Percentiles rank a stretch among this genome's conserved stretches.
phyloP scores from a whole-genome alignment of 2,888 invertebrate genomes.

The Cosmia trapezina region DNA sequence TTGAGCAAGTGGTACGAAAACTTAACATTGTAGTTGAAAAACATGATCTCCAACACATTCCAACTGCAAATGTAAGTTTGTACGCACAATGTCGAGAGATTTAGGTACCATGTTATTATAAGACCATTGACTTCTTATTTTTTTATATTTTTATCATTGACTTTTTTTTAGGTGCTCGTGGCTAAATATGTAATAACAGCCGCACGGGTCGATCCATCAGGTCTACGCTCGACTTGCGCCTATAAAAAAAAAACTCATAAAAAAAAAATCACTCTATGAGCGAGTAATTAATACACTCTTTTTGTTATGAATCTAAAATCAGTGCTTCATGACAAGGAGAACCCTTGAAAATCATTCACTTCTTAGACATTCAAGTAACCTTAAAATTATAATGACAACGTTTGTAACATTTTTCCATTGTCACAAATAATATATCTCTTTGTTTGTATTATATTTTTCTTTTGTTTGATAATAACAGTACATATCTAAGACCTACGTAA shows the following conservation, averaged over 20 bases:
- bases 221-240: too few species aligned
- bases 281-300: neutral
- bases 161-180: too few species aligned
- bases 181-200: too few species aligned
- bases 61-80: neutral
- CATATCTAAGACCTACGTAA: neutral
- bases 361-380: constrained; percentile 7
- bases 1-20: too few species aligned
- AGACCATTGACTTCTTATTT: too few species aligned
- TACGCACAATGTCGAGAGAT: too few species aligned
- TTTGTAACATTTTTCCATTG: neutral
- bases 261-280: too few species aligned
- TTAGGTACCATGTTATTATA: too few species aligned
- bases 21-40: neutral
- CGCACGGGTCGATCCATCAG: too few species aligned
- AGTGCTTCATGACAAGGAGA: neutral
- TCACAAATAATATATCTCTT: constrained; percentile 5
- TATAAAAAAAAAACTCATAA: too few species aligned
- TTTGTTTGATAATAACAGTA: neutral
- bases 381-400: neutral
- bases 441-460: neutral
- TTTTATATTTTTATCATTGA: too few species aligned
- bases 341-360: neutral
- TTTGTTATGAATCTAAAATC: neutral
- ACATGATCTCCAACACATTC: neutral